These are phyloP conservation scores for Chrysopa pallens DNA, from an alignment of 1,140 invertebrate genomes.

Conservation along the genomic window DNA sequence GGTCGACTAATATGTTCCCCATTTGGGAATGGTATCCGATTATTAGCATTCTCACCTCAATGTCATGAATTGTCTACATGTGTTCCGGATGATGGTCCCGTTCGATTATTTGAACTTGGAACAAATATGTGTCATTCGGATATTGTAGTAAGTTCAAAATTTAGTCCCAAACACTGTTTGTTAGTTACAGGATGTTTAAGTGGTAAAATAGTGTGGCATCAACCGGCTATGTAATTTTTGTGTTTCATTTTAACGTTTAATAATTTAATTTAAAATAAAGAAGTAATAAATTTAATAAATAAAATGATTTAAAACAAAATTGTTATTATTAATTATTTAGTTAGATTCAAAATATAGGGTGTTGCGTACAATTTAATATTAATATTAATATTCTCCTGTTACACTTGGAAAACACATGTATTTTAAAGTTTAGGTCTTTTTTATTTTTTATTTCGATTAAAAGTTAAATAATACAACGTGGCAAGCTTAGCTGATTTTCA, in stretches of 20 bases:
- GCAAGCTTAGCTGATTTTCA: too few relatives aligned
- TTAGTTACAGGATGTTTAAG: constrained; percentile 76
- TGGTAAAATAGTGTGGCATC: constrained; percentile 78
- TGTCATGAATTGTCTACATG: constrained; percentile 64
- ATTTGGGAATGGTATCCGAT: constrained; percentile 62
- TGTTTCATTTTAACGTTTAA: neutral
- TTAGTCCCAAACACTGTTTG: constrained; percentile 67
- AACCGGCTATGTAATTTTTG: constrained; percentile 32
- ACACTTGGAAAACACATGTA: too few relatives aligned
- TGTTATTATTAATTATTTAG: neutral
- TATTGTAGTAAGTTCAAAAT: constrained; percentile 80
- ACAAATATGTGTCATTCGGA: constrained; percentile 57
- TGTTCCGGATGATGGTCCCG: constrained; percentile 28
- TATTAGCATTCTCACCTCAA: constrained; percentile 59
- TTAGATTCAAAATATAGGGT: neutral
- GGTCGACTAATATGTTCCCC: constrained; percentile 80
- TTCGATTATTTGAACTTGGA: constrained; percentile 40
- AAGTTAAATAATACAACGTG: too few relatives aligned
- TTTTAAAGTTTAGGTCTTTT: too few relatives aligned
- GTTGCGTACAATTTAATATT: neutral
- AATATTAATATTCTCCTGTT: neutral
- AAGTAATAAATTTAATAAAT: neutral
- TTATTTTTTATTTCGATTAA: too few relatives aligned
- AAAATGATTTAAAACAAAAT: neutral
- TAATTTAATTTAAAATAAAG: neutral